Evolutionary conservation across 1,140 invertebrate genomes (phyloP).

Genomic region (Drosophila cardini): DNA sequence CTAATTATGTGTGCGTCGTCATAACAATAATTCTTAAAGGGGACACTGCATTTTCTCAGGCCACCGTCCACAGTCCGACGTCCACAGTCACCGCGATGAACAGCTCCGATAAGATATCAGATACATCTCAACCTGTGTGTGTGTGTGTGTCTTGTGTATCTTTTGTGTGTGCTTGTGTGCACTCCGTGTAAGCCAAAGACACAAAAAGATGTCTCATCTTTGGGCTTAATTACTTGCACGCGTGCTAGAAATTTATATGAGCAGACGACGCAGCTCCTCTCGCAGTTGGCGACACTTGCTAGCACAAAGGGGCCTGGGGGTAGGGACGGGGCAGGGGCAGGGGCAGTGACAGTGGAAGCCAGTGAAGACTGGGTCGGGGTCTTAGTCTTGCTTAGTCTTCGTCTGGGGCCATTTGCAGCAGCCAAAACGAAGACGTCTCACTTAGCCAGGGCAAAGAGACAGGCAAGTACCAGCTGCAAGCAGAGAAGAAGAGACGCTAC

Average conservation of each 20-base stretch:
- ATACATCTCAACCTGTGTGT: constrained; percentile 38
- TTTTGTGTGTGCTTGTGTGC: constrained; percentile 27
- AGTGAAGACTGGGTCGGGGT: not conserved
- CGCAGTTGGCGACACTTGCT: constrained; percentile 6
- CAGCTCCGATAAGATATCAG: constrained; percentile 76
- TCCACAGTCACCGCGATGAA: constrained; percentile 50
- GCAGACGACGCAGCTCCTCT: constrained; percentile 20
- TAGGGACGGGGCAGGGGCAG: not conserved
- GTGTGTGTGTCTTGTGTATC: constrained; percentile 14
- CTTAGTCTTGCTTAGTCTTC: constrained; percentile 1
- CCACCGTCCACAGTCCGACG: constrained; percentile 12
- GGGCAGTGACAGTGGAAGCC: not conserved
- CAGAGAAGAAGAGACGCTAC: constrained; percentile 4
- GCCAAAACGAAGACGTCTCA: constrained; percentile 41
- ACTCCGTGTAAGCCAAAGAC: constrained; percentile 41
- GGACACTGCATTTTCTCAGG: constrained; percentile 22
- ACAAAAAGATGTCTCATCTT: constrained; percentile 76
- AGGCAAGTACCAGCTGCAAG: constrained; percentile 31
- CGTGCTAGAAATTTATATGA: constrained; percentile 78
- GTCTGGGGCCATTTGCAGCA: not conserved
- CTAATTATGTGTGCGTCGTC: constrained; percentile 58
- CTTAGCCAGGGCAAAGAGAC: constrained; percentile 26
- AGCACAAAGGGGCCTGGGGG: not conserved
- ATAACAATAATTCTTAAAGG: constrained; percentile 60
- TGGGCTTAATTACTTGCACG: constrained; percentile 79